Evolutionary conservation across 37 sponge, comb jelly and placozoan species (phyloP).

Genomic region (Aplysina aerophoba): DNA sequence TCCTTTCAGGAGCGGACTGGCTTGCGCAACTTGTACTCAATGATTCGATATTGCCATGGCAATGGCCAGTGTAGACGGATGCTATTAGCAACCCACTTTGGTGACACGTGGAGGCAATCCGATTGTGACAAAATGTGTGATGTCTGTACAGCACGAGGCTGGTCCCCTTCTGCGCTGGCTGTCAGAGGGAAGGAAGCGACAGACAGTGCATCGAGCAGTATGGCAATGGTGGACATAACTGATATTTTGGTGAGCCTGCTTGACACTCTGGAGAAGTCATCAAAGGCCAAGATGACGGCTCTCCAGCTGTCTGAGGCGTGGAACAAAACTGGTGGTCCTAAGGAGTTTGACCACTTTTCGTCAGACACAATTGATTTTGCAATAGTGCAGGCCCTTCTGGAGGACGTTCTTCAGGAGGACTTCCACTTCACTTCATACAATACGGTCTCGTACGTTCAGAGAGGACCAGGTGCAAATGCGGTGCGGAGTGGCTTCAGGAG

Average conservation of each 20-base stretch:
- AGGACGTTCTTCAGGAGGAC: conserved; percentile 78
- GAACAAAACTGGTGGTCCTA: conserved; percentile 22
- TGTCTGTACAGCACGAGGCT: conserved; percentile 40
- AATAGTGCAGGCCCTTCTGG: conserved; percentile 64
- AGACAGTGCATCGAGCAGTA: not conserved
- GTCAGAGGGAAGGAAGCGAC: not conserved
- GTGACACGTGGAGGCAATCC: conserved; percentile 68
- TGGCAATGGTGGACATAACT: conserved; percentile 45
- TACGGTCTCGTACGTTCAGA: conserved; percentile 78
- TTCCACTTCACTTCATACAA: conserved; percentile 93
- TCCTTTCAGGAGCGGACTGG: conserved; percentile 80
- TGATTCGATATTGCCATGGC: conserved; percentile 77
- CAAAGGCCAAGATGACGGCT: conserved; percentile 63
- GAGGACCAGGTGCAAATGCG: conserved; percentile 50
- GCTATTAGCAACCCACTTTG: conserved; percentile 78
- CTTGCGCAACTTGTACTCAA: conserved; percentile 69
- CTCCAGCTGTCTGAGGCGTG: conserved; percentile 60
- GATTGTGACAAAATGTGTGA: conserved; percentile 82
- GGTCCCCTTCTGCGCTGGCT: not conserved
- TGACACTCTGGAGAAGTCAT: conserved; percentile 38
- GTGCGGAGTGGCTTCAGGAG: conserved; percentile 43
- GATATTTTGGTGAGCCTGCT: conserved; percentile 47
- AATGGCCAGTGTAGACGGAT: conserved; percentile 72
- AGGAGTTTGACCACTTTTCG: not conserved
- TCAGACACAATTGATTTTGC: conserved; percentile 54